phyloP scores from a whole-genome alignment of 1,140 invertebrate genomes.

The Vollenhovia emeryi region DNA sequence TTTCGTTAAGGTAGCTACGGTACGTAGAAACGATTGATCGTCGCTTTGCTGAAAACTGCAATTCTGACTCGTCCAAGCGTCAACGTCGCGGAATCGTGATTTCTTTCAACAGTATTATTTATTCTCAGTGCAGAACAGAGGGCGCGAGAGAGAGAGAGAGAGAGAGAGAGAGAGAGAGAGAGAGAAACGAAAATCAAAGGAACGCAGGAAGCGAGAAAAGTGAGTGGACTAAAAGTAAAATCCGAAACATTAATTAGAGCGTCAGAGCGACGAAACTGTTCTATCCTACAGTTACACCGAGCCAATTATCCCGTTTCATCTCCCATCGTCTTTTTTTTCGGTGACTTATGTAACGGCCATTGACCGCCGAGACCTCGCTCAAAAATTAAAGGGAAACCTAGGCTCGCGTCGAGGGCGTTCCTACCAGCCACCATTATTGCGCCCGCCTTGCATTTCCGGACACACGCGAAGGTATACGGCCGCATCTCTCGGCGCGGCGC shows the following conservation, averaged over 20 bases:
- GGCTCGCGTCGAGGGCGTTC: slow-evolving; percentile 14
- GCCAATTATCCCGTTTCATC: not conserved
- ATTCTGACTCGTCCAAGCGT: not conserved
- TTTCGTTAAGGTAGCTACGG: not conserved
- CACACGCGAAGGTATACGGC: slow-evolving; percentile 23
- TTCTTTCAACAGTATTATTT: not conserved
- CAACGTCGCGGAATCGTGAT: not conserved
- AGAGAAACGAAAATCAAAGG: too few species aligned
- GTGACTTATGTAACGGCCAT: not conserved
- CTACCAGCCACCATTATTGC: slow-evolving; percentile 27
- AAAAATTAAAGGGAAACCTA: slow-evolving; percentile 32
- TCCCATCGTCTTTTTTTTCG: slow-evolving; percentile 5
- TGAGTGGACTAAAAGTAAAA: not conserved
- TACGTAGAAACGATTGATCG: not conserved
- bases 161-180: too few species aligned
- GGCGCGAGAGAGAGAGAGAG: too few species aligned
- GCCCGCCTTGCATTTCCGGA: slow-evolving; percentile 24
- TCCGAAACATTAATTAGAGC: not conserved
- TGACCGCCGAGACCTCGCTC: not conserved
- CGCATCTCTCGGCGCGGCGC: slow-evolving; percentile 23
- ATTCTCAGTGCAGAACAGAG: not conserved
- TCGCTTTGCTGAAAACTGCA: not conserved
- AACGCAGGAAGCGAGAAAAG: not conserved
- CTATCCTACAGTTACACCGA: not conserved
- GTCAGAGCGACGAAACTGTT: not conserved